A percentile compares a stretch with the other conserved stretches of the same genome.
Evolutionary conservation across 64 coral and sea anemone genomes (phyloP).

Genomic region (Montipora foliosa): DNA sequence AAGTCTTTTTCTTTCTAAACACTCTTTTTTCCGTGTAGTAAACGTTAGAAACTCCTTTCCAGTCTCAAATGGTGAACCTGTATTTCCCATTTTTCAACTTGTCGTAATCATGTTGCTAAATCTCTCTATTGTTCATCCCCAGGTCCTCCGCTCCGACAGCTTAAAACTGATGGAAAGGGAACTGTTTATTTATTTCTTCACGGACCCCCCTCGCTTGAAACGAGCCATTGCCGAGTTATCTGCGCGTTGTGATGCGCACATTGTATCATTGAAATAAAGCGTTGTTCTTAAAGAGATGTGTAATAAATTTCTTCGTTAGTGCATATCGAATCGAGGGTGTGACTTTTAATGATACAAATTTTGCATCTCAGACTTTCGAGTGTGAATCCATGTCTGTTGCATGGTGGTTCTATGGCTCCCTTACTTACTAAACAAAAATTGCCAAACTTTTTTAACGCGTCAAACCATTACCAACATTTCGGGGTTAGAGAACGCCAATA

Average conservation of each 20-base stretch:
- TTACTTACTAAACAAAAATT: no score
- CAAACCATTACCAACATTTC: no score
- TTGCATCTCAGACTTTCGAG: no score
- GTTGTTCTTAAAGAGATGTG: not conserved
- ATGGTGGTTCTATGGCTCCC: no score
- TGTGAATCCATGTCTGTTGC: no score
- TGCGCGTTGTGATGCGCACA: conserved; percentile 85
- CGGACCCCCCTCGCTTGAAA: conserved; percentile 78
- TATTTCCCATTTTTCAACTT: not conserved
- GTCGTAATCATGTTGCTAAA: not conserved
- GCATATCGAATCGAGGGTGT: not conserved
- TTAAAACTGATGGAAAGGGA: conserved; percentile 90
- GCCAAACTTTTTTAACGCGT: no score
- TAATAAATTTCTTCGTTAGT: not conserved
- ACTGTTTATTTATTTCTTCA: conserved; percentile 95
- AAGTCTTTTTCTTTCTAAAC: no score
- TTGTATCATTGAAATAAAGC: conserved; percentile 77
- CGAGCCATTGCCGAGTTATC: conserved; percentile 88
- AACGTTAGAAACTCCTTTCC: no score
- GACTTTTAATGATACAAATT: not conserved
- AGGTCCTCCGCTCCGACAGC: conserved; percentile 92
- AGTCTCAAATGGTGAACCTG: not conserved
- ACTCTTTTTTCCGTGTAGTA: no score
- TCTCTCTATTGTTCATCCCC: conserved; percentile 26
- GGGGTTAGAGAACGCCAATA: no score